Percentiles rank a stretch among this genome's conserved stretches.
Conservation (phyloP, 1,140 invertebrate genomes). For the Bombus consobrinus region DNA sequence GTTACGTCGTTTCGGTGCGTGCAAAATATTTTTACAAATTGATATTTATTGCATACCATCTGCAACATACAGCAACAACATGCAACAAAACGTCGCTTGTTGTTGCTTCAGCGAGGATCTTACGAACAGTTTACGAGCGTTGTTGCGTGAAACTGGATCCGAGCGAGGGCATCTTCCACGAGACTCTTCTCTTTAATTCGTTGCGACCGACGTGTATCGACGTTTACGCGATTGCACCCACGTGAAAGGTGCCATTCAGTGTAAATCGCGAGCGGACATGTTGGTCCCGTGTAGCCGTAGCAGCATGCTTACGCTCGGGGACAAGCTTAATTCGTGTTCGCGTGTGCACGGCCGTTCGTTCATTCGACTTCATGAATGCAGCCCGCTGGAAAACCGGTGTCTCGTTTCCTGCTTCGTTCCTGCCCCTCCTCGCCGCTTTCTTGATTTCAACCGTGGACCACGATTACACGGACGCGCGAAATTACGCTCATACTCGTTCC, state of each 20-base stretch:
- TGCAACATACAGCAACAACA: no score
- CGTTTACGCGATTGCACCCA: slow-evolving; percentile 47
- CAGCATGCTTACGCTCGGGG: slow-evolving; percentile 27
- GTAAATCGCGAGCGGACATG: slow-evolving; percentile 39
- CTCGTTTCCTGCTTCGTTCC: slow-evolving; percentile 44
- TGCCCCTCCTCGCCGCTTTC: neutral
- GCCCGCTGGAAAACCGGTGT: slow-evolving; percentile 53
- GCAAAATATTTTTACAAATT: no score
- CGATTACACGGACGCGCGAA: slow-evolving; percentile 34
- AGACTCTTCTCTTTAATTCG: neutral
- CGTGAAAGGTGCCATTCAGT: slow-evolving; percentile 41
- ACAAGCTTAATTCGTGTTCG: slow-evolving; percentile 42
- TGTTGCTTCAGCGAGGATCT: no score
- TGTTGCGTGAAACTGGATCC: neutral
- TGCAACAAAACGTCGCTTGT: no score
- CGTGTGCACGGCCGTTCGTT: slow-evolving; percentile 31
- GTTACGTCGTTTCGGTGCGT: no score
- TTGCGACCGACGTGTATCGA: neutral
- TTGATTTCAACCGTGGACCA: neutral
- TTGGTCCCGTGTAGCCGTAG: slow-evolving; percentile 16
- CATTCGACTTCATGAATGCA: slow-evolving; percentile 53
- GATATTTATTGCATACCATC: no score
- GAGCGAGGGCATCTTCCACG: neutral
- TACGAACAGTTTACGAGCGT: neutral
- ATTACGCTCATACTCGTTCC: slow-evolving; percentile 20